Evolutionary conservation across 2,888 invertebrate genomes (phyloP).

Genomic region (Pasiphila rectangulata): DNA sequence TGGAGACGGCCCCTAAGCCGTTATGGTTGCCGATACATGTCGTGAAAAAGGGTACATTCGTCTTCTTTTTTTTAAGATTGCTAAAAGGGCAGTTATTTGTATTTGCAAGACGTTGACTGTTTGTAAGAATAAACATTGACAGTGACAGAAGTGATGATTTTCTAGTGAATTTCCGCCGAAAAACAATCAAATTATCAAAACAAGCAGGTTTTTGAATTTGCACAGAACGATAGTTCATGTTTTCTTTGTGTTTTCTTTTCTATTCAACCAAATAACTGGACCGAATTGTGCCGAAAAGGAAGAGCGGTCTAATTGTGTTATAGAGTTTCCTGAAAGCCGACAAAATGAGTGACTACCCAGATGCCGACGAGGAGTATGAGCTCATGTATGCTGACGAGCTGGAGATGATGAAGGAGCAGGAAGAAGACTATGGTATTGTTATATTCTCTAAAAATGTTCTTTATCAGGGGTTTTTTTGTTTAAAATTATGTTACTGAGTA

Average conservation of each 20-base stretch:
- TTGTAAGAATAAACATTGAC: not conserved
- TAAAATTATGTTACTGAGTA: no score
- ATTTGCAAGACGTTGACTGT: no score
- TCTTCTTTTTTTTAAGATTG: no score
- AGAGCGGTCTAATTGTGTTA: not conserved
- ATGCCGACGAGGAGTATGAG: slow-evolving; percentile 85
- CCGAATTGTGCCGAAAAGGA: not conserved
- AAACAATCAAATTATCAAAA: not conserved
- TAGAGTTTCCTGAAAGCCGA: slow-evolving; percentile 9
- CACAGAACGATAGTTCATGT: no score
- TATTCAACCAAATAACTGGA: no score
- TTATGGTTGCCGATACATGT: no score
- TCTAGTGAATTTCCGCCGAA: not conserved
- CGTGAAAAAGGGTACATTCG: no score
- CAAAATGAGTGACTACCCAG: slow-evolving; percentile 74
- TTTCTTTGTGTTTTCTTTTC: no score
- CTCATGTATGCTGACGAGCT: slow-evolving; percentile 86
- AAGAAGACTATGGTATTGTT: slow-evolving; percentile 52
- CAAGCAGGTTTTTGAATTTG: not conserved
- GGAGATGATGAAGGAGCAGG: slow-evolving; percentile 81
- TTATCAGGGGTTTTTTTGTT: no score
- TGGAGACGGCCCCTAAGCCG: no score
- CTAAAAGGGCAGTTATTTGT: no score
- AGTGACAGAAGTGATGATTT: not conserved
- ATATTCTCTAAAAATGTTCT: no score